Conservation (phyloP, 2,888 invertebrate genomes). For the Drosophila fulvimacula region DNA sequence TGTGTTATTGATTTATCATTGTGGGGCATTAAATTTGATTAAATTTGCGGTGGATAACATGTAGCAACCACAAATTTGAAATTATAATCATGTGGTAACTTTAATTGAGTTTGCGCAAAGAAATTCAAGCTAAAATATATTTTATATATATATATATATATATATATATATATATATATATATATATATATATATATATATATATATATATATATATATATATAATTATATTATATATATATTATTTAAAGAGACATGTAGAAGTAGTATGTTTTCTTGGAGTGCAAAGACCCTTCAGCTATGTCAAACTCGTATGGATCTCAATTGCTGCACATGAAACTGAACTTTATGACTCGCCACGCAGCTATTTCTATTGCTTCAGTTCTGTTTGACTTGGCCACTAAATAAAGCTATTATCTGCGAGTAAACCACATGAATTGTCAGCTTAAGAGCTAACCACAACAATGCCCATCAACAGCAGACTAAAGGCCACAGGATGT, state of each 20-base stretch:
- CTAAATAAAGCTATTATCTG: constrained; percentile 11
- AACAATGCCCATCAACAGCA: constrained; percentile 33
- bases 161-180: no score
- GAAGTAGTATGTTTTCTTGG: not conserved
- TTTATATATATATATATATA: no score
- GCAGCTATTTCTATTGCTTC: not conserved
- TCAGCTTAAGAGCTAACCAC: constrained; percentile 33
- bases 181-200: no score
- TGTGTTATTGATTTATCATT: constrained; percentile 40
- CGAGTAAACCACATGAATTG: constrained; percentile 23
- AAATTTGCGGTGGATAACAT: constrained; percentile 38
- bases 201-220: no score
- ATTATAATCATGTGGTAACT: not conserved
- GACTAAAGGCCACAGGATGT: constrained; percentile 11
- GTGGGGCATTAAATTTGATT: constrained; percentile 24
- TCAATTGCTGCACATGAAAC: not conserved
- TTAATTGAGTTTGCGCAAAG: not conserved
- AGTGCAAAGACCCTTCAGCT: not conserved
- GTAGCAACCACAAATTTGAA: constrained; percentile 26
- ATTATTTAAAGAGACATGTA: no score
- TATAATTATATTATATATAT: no score
- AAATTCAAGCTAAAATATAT: not conserved
- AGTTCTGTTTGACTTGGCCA: not conserved
- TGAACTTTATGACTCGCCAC: not conserved
- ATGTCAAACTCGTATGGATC: not conserved